Percentiles rank a stretch among this genome's conserved stretches.
These are phyloP conservation scores for Encarsia formosa DNA, from an alignment of 2,888 invertebrate species.

Conservation along the genomic window DNA sequence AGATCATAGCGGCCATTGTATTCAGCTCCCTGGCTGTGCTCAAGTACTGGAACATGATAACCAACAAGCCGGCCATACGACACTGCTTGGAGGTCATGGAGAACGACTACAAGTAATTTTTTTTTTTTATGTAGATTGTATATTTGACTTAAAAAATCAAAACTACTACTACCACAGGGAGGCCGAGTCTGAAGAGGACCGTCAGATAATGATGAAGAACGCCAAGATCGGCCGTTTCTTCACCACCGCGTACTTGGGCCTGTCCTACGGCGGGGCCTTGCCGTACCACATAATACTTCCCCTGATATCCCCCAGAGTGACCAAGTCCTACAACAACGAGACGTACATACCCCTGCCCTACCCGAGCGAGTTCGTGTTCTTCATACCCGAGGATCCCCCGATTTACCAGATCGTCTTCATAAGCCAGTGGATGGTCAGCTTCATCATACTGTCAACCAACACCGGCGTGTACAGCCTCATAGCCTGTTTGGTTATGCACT, in stretches of 20 bases:
- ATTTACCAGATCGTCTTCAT: constrained; percentile 37
- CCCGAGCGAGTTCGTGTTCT: constrained; percentile 39
- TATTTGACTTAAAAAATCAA: no score
- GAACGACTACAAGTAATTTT: constrained; percentile 38
- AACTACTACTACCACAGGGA: no score
- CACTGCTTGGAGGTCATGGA: constrained; percentile 39
- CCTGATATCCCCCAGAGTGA: constrained; percentile 33
- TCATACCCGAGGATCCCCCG: constrained; percentile 33
- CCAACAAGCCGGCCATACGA: constrained; percentile 38
- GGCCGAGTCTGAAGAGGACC: constrained; percentile 36
- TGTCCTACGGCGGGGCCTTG: constrained; percentile 42
- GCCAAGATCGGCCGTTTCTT: constrained; percentile 41
- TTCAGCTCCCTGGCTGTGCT: constrained; percentile 42
- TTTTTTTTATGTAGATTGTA: no score
- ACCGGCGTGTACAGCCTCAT: constrained; percentile 40
- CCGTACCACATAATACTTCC: constrained; percentile 45
- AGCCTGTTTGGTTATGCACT: constrained; percentile 37
- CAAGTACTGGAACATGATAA: constrained; percentile 43
- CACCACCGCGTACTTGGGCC: constrained; percentile 38
- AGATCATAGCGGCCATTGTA: constrained; percentile 39
- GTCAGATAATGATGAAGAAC: constrained; percentile 39
- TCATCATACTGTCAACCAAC: constrained; percentile 37
- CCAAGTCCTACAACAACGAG: constrained; percentile 33
- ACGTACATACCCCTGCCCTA: constrained; percentile 39
- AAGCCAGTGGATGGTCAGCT: constrained; percentile 37